Percentiles rank a stretch among this genome's conserved stretches.
Conservation (phyloP, 2,888 invertebrate genomes). For the Odontocolon sp. region DNA sequence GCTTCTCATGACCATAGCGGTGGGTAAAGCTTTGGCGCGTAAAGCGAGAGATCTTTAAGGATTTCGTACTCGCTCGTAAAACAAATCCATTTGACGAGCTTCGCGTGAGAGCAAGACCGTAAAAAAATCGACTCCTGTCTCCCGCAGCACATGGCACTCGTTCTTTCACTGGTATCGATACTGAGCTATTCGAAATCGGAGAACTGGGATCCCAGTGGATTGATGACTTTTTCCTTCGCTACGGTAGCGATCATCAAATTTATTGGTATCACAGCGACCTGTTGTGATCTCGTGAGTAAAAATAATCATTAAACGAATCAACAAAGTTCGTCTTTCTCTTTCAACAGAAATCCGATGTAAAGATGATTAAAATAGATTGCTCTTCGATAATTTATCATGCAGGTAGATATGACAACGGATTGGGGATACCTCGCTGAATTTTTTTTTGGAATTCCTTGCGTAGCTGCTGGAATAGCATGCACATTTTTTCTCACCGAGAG, state of each 20-base stretch:
- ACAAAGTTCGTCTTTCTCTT: no score
- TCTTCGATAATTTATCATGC: conserved; percentile 25
- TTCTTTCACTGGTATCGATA: conserved; percentile 45
- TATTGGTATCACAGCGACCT: conserved; percentile 33
- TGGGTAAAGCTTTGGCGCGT: background rate
- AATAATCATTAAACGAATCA: conserved; percentile 1
- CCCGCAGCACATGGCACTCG: conserved; percentile 40
- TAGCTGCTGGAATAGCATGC: conserved; percentile 21
- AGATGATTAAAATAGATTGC: background rate
- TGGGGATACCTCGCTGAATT: conserved; percentile 52
- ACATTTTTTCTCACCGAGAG: conserved; percentile 19
- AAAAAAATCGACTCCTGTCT: conserved; percentile 13
- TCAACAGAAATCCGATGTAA: no score
- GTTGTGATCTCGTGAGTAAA: conserved; percentile 42
- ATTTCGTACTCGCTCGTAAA: background rate
- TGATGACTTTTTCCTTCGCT: conserved; percentile 50
- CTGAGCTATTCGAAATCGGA: conserved; percentile 45
- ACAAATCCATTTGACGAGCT: background rate
- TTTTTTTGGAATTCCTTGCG: conserved; percentile 45
- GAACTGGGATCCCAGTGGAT: conserved; percentile 47
- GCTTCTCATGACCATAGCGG: conserved; percentile 25
- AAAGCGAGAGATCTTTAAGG: background rate
- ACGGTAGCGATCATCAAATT: conserved; percentile 48
- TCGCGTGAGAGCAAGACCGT: background rate
- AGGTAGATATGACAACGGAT: conserved; percentile 56